Evolutionary conservation across 1,140 invertebrate genomes (phyloP), one percentile per base, ranked within the genome.

Genomic region (Calephelis nemesis): DNA sequence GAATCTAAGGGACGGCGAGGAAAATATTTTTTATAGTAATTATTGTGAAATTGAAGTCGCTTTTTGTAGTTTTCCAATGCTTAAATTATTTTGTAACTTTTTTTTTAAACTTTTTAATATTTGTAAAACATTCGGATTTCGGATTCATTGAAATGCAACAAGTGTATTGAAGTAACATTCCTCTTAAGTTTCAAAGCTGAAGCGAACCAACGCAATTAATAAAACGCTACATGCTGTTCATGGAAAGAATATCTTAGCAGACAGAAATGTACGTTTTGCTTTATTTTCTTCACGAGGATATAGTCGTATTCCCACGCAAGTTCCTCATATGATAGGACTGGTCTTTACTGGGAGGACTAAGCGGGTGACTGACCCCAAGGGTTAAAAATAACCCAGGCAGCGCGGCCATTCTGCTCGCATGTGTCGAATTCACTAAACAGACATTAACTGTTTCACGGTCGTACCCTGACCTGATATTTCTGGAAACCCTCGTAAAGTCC

Each of bases 341-440:
- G 87, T 89, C 82, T 75, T 72, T 74, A 71, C 76, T 69, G 79
- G 87, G 77, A 79, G 79, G 84, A 82, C 79, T 86, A 75, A 78
- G 77, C 86, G 85, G 88, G 88, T 90, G 82, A 88, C 71, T 90
- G 86, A 90, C 86, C 89, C 85, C 81, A 78, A 79, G 83, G 89
- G 87, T 89, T 91, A 90, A 91, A 91, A 91, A 91, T 91, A 91
- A 91, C 85, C 78, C 74, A 76, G 82, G 81, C 79, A 81, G 76
- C 79, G 82, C 86, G 85, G 83, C 76, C 86, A 88, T 90, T 88
- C 87, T 85, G 89, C 78, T 90, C 82, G 80, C 89, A 91, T 91
- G 84, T 89, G 89, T 88, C 89, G 88, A 90, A 88, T 90, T 87
- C 81, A 89, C 84, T 89, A 89, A 90, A 88, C 85, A 90, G 85